phyloP scores from a whole-genome alignment of 2,888 invertebrate genomes.

The Ramazzottius varieornatus region DNA sequence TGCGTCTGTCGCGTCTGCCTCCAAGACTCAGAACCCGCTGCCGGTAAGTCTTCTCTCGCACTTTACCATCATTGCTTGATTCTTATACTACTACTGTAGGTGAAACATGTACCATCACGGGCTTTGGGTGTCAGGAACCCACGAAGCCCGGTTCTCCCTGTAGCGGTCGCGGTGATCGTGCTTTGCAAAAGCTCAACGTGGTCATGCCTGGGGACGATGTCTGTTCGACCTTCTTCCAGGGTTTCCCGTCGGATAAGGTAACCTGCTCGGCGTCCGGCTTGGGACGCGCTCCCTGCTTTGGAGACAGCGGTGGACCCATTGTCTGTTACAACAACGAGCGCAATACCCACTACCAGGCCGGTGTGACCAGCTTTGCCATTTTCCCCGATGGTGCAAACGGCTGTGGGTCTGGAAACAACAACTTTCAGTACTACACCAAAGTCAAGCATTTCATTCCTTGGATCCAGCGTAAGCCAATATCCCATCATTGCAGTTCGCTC shows the following conservation, averaged over 20 bases:
- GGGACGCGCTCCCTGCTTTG: background rate
- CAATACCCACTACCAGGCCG: background rate
- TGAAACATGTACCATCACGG: background rate
- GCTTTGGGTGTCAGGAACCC: background rate
- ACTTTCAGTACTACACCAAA: background rate
- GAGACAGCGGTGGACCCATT: background rate
- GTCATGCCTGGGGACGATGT: conserved; percentile 1
- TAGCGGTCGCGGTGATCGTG: background rate
- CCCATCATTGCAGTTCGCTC: too few species aligned
- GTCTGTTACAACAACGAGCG: conserved; percentile 3
- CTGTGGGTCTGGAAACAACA: background rate
- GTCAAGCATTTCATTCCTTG: background rate
- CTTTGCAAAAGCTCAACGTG: background rate
- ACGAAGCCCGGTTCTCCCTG: background rate
- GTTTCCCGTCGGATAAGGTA: background rate
- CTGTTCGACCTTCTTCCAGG: background rate
- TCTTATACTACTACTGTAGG: too few species aligned
- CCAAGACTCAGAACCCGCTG: background rate
- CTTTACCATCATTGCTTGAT: too few species aligned
- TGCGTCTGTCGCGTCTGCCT: background rate
- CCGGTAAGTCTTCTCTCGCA: too few species aligned
- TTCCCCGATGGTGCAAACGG: background rate
- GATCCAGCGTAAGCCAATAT: too few species aligned
- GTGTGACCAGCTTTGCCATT: background rate
- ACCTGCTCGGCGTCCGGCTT: background rate